These are phyloP conservation scores for Felis chaus DNA, from an alignment of 2,113 vertebrate species.

Conservation along the genomic window DNA sequence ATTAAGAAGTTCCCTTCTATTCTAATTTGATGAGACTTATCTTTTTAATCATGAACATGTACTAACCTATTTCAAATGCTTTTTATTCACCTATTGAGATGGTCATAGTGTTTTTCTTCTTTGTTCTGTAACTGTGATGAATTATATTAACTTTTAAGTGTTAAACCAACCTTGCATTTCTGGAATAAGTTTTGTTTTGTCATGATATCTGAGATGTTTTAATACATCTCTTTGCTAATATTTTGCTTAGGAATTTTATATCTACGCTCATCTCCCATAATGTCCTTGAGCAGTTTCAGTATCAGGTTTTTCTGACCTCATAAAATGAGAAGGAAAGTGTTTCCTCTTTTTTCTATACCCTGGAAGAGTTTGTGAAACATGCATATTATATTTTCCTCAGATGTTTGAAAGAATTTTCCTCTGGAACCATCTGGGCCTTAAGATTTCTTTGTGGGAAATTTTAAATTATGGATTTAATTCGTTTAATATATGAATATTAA, in stretches of 20 bases:
- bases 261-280: not conserved
- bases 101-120: not conserved
- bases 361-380: not conserved
- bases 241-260: not conserved
- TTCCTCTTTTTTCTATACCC: not conserved
- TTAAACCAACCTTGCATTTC: conserved; percentile 60
- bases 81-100: conserved; percentile 28
- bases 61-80: not conserved
- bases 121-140: not conserved
- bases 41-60: conserved; percentile 12
- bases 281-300: not conserved
- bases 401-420: not conserved
- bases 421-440: not conserved
- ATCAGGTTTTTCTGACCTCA: not conserved
- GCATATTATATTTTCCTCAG: not conserved
- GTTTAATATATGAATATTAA: not conserved
- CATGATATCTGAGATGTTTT: not conserved
- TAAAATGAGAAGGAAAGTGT: not conserved
- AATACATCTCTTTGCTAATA: not conserved
- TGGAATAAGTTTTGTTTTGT: not conserved
- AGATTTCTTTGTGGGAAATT: not conserved
- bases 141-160: conserved; percentile 12
- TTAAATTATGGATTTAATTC: not conserved
- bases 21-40: not conserved
- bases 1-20: not conserved